phyloP scores from a whole-genome alignment of 2,113 vertebrate genomes.

The Gavialis gangeticus region DNA sequence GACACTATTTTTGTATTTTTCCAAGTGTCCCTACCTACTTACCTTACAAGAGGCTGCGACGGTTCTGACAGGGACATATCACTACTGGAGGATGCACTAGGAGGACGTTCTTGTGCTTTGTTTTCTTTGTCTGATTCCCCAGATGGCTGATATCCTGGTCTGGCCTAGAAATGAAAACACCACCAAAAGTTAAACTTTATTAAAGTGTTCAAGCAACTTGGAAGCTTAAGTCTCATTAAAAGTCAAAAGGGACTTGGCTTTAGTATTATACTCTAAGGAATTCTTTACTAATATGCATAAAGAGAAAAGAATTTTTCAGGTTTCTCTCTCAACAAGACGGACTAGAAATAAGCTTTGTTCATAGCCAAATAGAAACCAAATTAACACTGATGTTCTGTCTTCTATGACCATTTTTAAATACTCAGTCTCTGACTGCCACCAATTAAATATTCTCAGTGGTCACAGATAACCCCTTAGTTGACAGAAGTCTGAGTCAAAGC shows the following conservation, averaged over 20 bases:
- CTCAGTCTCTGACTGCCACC: not conserved
- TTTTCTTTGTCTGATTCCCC: conserved; percentile 99
- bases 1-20: not conserved
- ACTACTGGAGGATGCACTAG: conserved; percentile 93
- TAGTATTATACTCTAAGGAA: not conserved
- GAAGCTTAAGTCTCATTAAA: not conserved
- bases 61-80: conserved; percentile 92
- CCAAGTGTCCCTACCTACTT: not conserved
- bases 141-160: conserved; percentile 93
- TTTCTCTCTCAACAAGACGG: not conserved
- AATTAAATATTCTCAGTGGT: not conserved
- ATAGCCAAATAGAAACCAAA: not conserved
- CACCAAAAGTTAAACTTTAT: conserved; percentile 1
- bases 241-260: not conserved
- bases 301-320: not conserved
- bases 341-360: not conserved
- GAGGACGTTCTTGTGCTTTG: conserved; percentile 89
- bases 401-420: not conserved
- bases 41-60: conserved; percentile 86
- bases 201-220: not conserved
- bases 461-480: not conserved
- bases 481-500: not conserved
- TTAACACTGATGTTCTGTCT: not conserved
- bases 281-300: not conserved
- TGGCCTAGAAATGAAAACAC: conserved; percentile 73